These are phyloP conservation scores for Hetaerina titia DNA, from an alignment of 2,888 invertebrate species.

Conservation along the genomic window DNA sequence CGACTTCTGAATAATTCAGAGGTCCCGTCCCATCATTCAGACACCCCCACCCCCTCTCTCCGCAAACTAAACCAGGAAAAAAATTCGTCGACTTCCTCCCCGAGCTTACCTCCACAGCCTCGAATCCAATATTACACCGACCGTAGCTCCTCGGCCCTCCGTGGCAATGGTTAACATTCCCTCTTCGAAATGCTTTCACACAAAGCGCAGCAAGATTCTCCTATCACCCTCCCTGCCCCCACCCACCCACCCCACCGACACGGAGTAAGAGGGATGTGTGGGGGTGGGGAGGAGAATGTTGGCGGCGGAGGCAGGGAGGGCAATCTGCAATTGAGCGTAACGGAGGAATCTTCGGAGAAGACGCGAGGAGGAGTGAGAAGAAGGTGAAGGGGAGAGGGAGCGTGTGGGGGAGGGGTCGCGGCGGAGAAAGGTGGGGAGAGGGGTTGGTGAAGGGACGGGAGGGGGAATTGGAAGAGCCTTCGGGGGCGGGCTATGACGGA, in stretches of 20 bases:
- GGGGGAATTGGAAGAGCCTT: not conserved
- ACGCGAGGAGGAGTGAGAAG: not conserved
- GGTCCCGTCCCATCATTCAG: too few relatives aligned
- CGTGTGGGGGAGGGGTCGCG: not conserved
- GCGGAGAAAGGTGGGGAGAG: not conserved
- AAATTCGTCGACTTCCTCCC: not conserved
- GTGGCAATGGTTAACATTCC: not conserved
- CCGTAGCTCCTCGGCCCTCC: not conserved
- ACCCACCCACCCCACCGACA: not conserved
- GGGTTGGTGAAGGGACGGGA: not conserved
- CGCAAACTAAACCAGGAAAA: not conserved
- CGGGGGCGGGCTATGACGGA: not conserved
- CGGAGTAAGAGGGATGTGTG: not conserved
- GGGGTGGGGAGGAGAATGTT: not conserved
- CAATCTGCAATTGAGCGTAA: slow-evolving; percentile 44
- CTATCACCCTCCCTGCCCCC: not conserved
- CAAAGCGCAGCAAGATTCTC: not conserved
- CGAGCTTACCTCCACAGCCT: not conserved
- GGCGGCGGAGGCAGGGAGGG: not conserved
- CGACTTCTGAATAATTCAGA: too few relatives aligned
- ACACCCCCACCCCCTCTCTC: too few relatives aligned
- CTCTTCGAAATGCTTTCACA: not conserved
- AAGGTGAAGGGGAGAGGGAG: slow-evolving; percentile 19
- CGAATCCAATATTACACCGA: not conserved
- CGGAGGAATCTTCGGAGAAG: slow-evolving; percentile 34